phyloP scores from a whole-genome alignment of 1,140 invertebrate genomes.

The Matsumurasca onukii region DNA sequence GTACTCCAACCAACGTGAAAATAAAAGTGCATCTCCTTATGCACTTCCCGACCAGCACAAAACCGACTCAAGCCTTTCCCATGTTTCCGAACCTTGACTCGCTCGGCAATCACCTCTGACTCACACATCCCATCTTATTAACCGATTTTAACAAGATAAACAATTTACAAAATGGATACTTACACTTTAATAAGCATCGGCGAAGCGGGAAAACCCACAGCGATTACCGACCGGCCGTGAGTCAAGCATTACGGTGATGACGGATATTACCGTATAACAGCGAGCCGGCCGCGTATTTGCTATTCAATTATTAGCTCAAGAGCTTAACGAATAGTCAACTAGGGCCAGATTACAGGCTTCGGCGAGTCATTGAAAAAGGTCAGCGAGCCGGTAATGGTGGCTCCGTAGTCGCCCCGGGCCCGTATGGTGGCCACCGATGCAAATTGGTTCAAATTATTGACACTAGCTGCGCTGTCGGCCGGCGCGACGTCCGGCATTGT shows the following conservation, averaged over 20 bases:
- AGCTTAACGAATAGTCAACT: slow-evolving; percentile 8
- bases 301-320: slow-evolving; percentile 25
- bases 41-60: no score
- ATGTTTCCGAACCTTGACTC: no score
- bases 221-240: slow-evolving; percentile 6
- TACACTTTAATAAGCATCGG: slow-evolving; percentile 19
- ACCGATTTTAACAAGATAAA: slow-evolving; percentile 11
- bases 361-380: slow-evolving; percentile 23
- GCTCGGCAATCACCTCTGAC: no score
- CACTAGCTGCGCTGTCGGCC: slow-evolving; percentile 4
- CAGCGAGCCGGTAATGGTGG: not conserved
- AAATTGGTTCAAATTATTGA: slow-evolving; percentile 10
- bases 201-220: slow-evolving; percentile 10
- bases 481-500: not conserved
- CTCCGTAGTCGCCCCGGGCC: not conserved
- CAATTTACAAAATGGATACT: slow-evolving; percentile 21
- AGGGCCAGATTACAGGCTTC: slow-evolving; percentile 1
- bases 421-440: slow-evolving; percentile 10
- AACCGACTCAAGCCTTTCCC: no score
- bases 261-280: slow-evolving; percentile 19
- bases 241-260: slow-evolving; percentile 2
- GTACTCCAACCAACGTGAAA: no score
- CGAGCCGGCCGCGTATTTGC: slow-evolving; percentile 21
- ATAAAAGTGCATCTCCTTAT: no score
- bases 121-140: no score